Conservation (phyloP, 2,797 vertebrate genomes). For the Anguilla megastoma region DNA sequence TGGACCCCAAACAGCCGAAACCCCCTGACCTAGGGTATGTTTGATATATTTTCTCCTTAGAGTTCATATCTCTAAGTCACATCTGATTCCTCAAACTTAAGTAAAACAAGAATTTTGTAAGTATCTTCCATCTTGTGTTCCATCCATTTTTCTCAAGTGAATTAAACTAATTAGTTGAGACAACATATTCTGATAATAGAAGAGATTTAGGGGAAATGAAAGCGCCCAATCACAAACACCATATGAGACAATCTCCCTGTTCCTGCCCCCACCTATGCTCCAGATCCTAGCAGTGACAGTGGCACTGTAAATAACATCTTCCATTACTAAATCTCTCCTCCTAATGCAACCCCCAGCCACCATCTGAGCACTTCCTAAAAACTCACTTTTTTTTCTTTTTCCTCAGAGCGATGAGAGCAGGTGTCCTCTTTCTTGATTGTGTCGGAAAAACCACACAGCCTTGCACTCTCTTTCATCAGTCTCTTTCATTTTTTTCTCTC, state of each 20-base stretch:
- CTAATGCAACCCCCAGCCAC: not conserved
- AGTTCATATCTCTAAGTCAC: too few species aligned
- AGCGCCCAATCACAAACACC: not conserved
- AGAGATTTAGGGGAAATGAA: not conserved
- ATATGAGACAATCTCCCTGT: not conserved
- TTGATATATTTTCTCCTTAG: too few species aligned
- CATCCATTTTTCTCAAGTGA: not conserved
- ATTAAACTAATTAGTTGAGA: not conserved
- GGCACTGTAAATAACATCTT: not conserved
- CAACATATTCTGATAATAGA: not conserved
- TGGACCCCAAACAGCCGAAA: too few species aligned
- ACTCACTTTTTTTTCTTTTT: not conserved
- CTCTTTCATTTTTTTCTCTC: not conserved
- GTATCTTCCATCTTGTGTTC: not conserved
- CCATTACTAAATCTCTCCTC: not conserved
- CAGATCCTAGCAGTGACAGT: not conserved
- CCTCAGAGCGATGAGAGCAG: not conserved
- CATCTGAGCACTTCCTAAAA: not conserved
- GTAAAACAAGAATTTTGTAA: not conserved
- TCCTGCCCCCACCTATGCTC: not conserved
- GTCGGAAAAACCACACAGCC: not conserved
- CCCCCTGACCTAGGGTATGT: too few species aligned
- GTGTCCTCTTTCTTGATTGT: not conserved
- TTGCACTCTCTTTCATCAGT: not conserved
- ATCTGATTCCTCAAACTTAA: not conserved